Evolutionary conservation across 2,888 invertebrate species (phyloP).

Genomic region (Hetaerina titia): DNA sequence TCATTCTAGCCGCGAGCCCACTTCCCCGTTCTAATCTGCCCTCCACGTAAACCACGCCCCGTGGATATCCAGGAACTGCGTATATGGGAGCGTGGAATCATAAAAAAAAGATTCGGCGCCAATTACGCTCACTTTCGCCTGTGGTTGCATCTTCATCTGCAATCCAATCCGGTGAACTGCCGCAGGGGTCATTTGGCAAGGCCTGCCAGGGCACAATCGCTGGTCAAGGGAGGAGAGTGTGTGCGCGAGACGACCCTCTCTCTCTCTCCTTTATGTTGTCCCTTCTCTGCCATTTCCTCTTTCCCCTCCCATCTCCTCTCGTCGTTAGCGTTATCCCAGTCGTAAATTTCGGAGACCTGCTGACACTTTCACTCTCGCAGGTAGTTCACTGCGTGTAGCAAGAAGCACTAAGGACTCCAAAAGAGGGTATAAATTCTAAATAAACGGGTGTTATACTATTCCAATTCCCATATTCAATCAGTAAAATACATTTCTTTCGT

Average conservation of each 20-base stretch:
- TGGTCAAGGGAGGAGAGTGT: neutral
- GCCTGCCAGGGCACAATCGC: neutral
- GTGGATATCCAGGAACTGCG: neutral
- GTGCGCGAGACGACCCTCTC: neutral
- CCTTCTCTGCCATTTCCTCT: neutral
- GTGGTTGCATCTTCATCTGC: neutral
- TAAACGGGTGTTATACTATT: neutral
- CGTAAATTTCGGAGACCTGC: neutral
- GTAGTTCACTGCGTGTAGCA: neutral
- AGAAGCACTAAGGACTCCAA: neutral
- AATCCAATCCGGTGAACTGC: neutral
- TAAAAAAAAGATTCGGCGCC: neutral
- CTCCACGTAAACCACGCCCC: neutral
- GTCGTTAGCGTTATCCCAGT: neutral
- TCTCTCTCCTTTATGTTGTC: neutral
- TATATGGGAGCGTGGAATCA: neutral
- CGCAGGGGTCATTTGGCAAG: neutral
- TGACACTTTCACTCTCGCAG: neutral
- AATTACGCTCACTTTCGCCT: neutral
- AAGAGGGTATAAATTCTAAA: neutral
- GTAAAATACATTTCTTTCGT: neutral
- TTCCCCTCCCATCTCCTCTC: neutral
- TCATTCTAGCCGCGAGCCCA: too few relatives aligned
- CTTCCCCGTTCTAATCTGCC: neutral
- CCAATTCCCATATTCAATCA: neutral